phyloP scores from a whole-genome alignment of 1,140 invertebrate species.

The Mizuhopecten yessoensis region DNA sequence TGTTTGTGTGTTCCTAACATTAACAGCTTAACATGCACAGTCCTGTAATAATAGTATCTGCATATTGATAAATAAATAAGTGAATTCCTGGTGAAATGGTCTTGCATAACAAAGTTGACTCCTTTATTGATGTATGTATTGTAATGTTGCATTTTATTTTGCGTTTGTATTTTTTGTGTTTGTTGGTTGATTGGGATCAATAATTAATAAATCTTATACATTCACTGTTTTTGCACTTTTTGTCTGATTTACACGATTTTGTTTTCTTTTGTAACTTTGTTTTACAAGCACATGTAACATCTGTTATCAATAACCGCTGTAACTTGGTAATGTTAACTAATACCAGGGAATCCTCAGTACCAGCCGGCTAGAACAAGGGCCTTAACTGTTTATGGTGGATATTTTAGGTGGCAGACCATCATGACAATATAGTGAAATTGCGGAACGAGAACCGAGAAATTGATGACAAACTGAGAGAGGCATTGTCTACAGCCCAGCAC shows the following conservation, averaged over 20 bases:
- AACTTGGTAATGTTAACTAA: not conserved
- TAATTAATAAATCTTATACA: not conserved
- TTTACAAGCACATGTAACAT: not conserved
- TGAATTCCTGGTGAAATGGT: no score
- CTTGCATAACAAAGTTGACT: no score
- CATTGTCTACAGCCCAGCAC: slow-evolving; percentile 75
- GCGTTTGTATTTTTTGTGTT: not conserved
- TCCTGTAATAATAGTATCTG: no score
- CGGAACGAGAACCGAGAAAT: slow-evolving; percentile 76
- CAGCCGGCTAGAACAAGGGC: no score
- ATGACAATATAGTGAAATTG: slow-evolving; percentile 77
- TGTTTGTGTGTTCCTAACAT: no score
- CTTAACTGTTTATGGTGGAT: not conserved
- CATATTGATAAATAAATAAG: no score
- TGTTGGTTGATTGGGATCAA: not conserved
- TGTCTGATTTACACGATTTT: not conserved
- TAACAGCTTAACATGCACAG: no score
- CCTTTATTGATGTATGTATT: no score
- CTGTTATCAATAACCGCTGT: not conserved
- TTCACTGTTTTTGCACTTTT: not conserved
- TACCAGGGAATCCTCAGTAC: no score
- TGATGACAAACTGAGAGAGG: slow-evolving; percentile 80
- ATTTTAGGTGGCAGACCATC: slow-evolving; percentile 78
- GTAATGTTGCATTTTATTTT: slow-evolving; percentile 4
- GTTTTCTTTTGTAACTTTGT: not conserved